Base-by-base conservation (phyloP, 2,113 vertebrate species). In the Zosterops japonicus region DNA sequence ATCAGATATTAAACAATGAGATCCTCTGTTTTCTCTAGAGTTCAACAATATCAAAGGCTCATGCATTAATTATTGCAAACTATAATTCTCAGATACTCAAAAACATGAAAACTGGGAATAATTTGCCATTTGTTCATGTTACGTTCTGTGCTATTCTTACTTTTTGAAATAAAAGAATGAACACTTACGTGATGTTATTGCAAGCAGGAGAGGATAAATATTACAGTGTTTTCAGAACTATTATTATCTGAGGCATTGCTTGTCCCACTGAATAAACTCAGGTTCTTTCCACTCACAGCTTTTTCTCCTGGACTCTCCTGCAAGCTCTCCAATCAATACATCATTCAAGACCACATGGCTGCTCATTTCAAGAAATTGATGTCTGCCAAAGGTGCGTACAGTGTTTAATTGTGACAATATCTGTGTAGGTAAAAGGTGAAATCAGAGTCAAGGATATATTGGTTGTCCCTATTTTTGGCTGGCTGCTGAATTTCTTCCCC, bases 291-390 rank as follows among this genome's bases (percentile, higher is more conserved):
- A 93, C 80, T 91, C 23, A 4, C 75, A 97, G 83, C 89, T 80
- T 96, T 97, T 88, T 95, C 81, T 76, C 81, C 94, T 1, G 84
- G 96, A 93, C 85, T 85, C 94, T 97, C 98, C 79, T 95, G 79
- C 77, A 97, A 97, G 61, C 85, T 98, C 64, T 98, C 97, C 92
- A 94, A 49, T 61, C 96, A 98, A 67, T 96, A 96, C 44, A 90
- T 97, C 57, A 88, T 95, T 93, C 93, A 93, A 95, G 96, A 97
- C 82, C 95, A 94, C 50, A 95, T 95, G 88, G 79, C 89, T 56
- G 71, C 69, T 83, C 94, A 96, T 94, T 94, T 96, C 83, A 95
- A 95, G 83, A 98, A 96, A 81, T 35, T 96, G 80, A 83, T 95
- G 23, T 93, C 94, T 94, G 84, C 97, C 36, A 59, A 97, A 98